Evolutionary conservation across 2,797 vertebrate species (phyloP).

Genomic region (Taenioides sp.): DNA sequence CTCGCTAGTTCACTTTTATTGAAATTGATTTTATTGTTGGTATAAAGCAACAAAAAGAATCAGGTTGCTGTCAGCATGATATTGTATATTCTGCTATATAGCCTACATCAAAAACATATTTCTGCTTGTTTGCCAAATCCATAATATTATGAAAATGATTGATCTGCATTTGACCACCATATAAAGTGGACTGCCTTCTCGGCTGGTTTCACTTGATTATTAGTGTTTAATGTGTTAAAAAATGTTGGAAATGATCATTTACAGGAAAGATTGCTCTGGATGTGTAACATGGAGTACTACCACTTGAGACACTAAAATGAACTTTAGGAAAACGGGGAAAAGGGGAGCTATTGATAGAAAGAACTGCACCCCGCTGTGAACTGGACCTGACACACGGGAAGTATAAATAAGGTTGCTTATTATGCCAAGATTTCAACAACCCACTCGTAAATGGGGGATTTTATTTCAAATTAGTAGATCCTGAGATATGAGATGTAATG

Average conservation of each 20-base stretch:
- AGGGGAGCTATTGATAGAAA: conserved; percentile 79
- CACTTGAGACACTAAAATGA: conserved; percentile 31
- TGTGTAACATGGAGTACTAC: conserved; percentile 25
- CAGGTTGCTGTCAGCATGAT: conserved; percentile 20
- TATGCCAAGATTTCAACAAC: conserved; percentile 74
- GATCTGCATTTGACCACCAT: conserved; percentile 45
- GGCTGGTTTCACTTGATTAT: conserved; percentile 70
- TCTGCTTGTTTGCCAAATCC: conserved; percentile 50
- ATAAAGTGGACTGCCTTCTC: conserved; percentile 67
- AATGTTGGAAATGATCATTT: conserved; percentile 65
- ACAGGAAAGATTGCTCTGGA: conserved; percentile 64
- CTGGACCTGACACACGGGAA: conserved; percentile 73
- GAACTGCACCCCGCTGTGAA: conserved; percentile 77
- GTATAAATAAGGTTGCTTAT: conserved; percentile 79
- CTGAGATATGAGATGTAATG: conserved; percentile 58
- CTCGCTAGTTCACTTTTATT: conserved; percentile 39
- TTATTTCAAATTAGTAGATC: conserved; percentile 73
- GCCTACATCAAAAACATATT: background rate
- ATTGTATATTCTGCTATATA: conserved; percentile 4
- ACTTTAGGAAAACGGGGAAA: conserved; percentile 55
- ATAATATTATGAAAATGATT: conserved; percentile 30
- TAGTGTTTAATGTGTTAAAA: conserved; percentile 65
- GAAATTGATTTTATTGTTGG: conserved; percentile 31
- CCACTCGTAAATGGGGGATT: conserved; percentile 66
- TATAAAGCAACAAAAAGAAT: conserved; percentile 20